Base-by-base conservation (phyloP, 1,140 invertebrate genomes). In the Orius laevigatus region DNA sequence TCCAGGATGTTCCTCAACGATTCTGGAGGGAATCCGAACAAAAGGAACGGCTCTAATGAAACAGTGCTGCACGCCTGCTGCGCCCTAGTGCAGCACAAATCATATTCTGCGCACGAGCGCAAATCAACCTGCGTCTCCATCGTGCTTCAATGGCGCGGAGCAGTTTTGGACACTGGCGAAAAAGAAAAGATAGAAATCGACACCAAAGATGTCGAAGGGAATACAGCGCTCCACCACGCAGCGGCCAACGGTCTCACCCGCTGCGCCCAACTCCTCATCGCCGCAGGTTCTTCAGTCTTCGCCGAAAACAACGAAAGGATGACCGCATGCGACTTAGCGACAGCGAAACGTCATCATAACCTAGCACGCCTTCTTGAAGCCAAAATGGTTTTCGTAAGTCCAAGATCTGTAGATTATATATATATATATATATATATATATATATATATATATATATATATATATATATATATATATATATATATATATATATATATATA, bases 351-450 rank as follows among this genome's bases (percentile, higher is more conserved):
- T 4, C 68, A 76, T 61, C 67, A 72, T 53, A 68, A 73, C 42
- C 75, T 81, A 52, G 76, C 77, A n/a, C 61, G 71, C 6, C 71
- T 72, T 56, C 58, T 81, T 10, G 78, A 81, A 61, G 75, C 74
- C 11, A 74, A 73, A 58, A 80, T 80, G 74, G 74, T 80, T 47
- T 80, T 81, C 65, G 75, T 76, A 64, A 74, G 74, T 69, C 8
- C 34, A 59, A 76, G 56, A 76, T 77, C n/a, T n/a, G n/a, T n/a
- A n/a, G n/a, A n/a, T n/a, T n/a, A n/a, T n/a, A n/a, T n/a, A n/a
- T n/a, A n/a, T n/a, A n/a, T n/a, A n/a, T n/a, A n/a, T n/a, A n/a
- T n/a, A n/a, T n/a, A n/a, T n/a, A n/a, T n/a, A n/a, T n/a, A n/a
- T n/a, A n/a, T n/a, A n/a, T n/a, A n/a, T n/a, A n/a, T n/a, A n/a